Evolutionary conservation across 2,797 vertebrate genomes (phyloP).

Genomic region (Acipenser oxyrinchus): DNA sequence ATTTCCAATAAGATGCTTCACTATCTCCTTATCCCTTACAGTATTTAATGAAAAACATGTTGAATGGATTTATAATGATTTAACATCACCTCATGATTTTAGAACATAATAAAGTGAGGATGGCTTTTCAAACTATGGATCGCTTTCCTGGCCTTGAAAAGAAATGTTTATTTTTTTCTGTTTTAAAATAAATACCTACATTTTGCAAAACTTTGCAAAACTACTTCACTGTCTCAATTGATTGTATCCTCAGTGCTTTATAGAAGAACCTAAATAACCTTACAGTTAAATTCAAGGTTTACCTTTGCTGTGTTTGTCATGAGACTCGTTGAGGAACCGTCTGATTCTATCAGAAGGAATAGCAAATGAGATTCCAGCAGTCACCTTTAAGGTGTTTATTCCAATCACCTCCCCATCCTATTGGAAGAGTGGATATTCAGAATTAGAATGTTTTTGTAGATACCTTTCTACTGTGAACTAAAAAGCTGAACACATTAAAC

Average conservation of each 20-base stretch:
- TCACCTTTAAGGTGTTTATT: conserved; percentile 90
- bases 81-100: too few species aligned
- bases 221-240: too few species aligned
- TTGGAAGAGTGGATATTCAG: conserved; percentile 17
- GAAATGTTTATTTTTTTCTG: conserved; percentile 33
- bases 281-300: conserved; percentile 10
- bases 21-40: too few species aligned
- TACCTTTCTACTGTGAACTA: conserved; percentile 12
- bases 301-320: conserved; percentile 70
- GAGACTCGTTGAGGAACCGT: conserved; percentile 75
- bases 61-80: too few species aligned
- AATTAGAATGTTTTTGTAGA: not conserved
- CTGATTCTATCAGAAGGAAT: conserved; percentile 86
- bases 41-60: too few species aligned
- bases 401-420: conserved; percentile 92
- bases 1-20: too few species aligned
- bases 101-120: too few species aligned
- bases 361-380: conserved; percentile 92
- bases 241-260: too few species aligned
- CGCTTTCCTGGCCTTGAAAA: too few species aligned
- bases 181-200: too few species aligned
- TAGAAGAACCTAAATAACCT: not conserved
- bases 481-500: not conserved
- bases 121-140: conserved; percentile 30
- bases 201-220: too few species aligned